A percentile compares a stretch with the other conserved stretches of the same genome.
These are phyloP conservation scores for Dinothrombium tinctorium DNA, from an alignment of 1,140 invertebrate genomes.

Conservation along the genomic window DNA sequence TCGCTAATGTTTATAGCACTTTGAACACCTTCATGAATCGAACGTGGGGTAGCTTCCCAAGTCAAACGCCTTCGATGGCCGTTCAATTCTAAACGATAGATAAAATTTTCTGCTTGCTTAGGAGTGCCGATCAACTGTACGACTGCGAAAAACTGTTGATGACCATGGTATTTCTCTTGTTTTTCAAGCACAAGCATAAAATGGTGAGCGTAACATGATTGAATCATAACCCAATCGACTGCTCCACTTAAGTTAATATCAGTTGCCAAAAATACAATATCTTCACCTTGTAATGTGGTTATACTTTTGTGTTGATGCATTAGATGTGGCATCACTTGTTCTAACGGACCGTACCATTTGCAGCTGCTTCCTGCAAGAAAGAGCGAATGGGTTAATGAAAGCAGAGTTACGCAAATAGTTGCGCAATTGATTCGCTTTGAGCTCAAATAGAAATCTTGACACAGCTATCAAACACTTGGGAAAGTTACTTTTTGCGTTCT, in stretches of 20 bases:
- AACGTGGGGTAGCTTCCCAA: slow-evolving; percentile 96
- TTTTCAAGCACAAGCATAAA: slow-evolving; percentile 99
- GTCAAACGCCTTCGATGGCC: slow-evolving; percentile 73
- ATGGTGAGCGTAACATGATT: slow-evolving; percentile 93
- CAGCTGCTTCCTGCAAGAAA: slow-evolving; percentile 55
- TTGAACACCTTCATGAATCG: slow-evolving; percentile 94
- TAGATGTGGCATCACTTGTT: slow-evolving; percentile 91
- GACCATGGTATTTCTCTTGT: slow-evolving; percentile 90
- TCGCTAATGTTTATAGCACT: slow-evolving; percentile 95
- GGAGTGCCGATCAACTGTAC: slow-evolving; percentile 95
- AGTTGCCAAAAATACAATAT: slow-evolving; percentile 97
- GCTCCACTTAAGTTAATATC: slow-evolving; percentile 98
- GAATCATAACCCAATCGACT: slow-evolving; percentile 99
- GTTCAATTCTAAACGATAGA: slow-evolving; percentile 85
- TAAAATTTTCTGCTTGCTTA: slow-evolving; percentile 97
- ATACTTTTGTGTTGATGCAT: slow-evolving; percentile 97
- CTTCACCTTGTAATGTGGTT: slow-evolving; percentile 81
- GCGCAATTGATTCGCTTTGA: too few species aligned
- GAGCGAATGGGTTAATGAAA: slow-evolving; percentile 24
- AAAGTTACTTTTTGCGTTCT: too few species aligned
- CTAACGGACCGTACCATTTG: slow-evolving; percentile 90
- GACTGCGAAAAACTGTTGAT: slow-evolving; percentile 98
- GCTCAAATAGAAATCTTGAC: too few species aligned
- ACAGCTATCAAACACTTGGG: too few species aligned
- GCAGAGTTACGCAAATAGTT: too few species aligned